These are phyloP conservation scores for Bucco capensis DNA, from an alignment of 2,113 vertebrate genomes.

Conservation along the genomic window DNA sequence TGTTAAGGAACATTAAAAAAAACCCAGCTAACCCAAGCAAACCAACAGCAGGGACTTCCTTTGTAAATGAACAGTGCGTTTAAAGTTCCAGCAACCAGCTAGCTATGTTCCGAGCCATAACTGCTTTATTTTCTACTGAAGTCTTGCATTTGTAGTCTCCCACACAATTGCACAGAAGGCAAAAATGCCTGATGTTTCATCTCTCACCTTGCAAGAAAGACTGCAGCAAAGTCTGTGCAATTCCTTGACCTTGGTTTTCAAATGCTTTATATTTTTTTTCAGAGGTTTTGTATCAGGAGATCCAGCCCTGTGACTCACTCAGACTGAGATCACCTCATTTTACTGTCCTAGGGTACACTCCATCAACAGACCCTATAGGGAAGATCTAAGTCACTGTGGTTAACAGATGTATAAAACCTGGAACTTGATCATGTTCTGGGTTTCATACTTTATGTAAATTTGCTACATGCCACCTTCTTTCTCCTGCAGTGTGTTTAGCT, in stretches of 20 bases:
- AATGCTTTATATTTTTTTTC: neutral
- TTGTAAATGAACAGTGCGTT: neutral
- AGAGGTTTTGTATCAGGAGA: fast-evolving
- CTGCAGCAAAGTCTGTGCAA: neutral
- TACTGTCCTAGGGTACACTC: neutral
- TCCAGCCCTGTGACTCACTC: neutral
- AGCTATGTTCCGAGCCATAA: neutral
- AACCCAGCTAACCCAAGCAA: neutral
- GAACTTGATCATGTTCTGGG: neutral
- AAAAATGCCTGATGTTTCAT: neutral
- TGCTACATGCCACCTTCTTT: neutral
- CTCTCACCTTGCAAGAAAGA: neutral
- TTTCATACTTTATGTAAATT: neutral
- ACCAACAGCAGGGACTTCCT: neutral
- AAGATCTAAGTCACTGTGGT: neutral
- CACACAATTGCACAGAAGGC: neutral
- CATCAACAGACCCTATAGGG: neutral
- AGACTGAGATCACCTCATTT: neutral
- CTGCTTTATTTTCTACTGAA: neutral
- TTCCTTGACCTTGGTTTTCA: neutral
- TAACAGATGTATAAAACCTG: neutral
- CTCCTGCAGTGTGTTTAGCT: neutral
- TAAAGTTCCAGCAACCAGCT: neutral
- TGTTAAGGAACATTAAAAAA: neutral
- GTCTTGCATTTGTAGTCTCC: neutral